Percentiles rank a stretch among this genome's conserved stretches.
Conservation (phyloP, 1,140 invertebrate genomes). For the Ceratosolen fusciceps region DNA sequence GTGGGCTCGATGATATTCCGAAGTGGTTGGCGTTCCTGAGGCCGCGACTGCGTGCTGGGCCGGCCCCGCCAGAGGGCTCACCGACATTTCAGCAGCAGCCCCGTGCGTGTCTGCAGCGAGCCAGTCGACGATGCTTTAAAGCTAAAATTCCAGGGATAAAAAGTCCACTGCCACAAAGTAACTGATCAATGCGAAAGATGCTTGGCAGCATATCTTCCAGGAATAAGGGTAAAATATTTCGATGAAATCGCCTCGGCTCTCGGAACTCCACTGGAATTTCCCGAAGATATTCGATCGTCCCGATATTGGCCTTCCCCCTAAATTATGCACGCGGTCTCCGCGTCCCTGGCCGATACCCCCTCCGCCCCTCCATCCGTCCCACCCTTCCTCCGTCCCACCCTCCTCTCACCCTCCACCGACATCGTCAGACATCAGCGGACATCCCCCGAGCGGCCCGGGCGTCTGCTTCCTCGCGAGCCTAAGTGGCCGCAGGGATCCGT, state of each 20-base stretch:
- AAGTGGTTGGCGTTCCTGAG: not conserved
- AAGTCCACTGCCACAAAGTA: constrained; percentile 30
- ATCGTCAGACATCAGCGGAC: no score
- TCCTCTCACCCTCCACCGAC: constrained; percentile 51
- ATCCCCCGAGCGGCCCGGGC: constrained; percentile 35
- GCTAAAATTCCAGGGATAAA: constrained; percentile 7
- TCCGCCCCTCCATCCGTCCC: not conserved
- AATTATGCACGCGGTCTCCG: constrained; percentile 40
- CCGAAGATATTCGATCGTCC: constrained; percentile 44
- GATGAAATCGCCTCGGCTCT: constrained; percentile 36
- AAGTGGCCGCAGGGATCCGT: constrained; percentile 54
- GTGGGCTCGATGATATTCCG: not conserved
- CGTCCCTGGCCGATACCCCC: not conserved
- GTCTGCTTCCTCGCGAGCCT: constrained; percentile 47
- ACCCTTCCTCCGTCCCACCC: no score
- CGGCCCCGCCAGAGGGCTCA: no score
- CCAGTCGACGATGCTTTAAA: not conserved
- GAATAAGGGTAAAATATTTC: constrained; percentile 45
- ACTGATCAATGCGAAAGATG: constrained; percentile 44
- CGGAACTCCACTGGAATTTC: constrained; percentile 38
- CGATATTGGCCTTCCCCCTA: constrained; percentile 42
- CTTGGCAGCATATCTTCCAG: constrained; percentile 35
- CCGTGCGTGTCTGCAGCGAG: no score
- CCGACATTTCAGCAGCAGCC: no score
- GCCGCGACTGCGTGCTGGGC: not conserved